phyloP scores from a whole-genome alignment of 1,140 invertebrate genomes.

The Drosophila guanche region DNA sequence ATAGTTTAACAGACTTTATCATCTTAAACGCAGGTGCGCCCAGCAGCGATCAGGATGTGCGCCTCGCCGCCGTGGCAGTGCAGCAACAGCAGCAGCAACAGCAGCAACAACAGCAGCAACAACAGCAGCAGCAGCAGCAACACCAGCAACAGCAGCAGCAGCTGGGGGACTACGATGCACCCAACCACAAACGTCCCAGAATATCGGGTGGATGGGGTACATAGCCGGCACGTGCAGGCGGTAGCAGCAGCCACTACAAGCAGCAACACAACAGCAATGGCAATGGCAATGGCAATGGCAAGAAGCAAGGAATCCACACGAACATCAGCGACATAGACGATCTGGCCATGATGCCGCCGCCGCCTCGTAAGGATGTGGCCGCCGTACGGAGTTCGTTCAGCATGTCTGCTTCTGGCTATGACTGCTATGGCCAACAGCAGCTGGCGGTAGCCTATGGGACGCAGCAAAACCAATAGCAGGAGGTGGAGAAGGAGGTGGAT shows the following conservation, averaged over 20 bases:
- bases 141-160: constrained; percentile 79
- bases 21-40: constrained; percentile 87
- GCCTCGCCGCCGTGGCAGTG: constrained; percentile 83
- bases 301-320: constrained; percentile 29
- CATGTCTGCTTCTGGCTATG: constrained; percentile 46
- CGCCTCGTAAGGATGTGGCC: constrained; percentile 58
- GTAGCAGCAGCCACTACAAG: constrained; percentile 51
- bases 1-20: constrained; percentile 82
- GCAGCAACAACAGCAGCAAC: constrained; percentile 70
- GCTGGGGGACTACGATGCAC: constrained; percentile 91
- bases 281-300: constrained; percentile 44
- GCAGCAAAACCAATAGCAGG: constrained; percentile 43
- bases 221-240: constrained; percentile 85
- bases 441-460: constrained; percentile 58
- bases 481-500: constrained; percentile 17
- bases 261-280: constrained; percentile 55
- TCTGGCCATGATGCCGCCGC: constrained; percentile 73
- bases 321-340: constrained; percentile 36
- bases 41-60: constrained; percentile 88
- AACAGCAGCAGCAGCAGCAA: constrained; percentile 70
- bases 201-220: constrained; percentile 93
- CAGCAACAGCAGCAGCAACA: constrained; percentile 70
- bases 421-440: constrained; percentile 66
- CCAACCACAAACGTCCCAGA: constrained; percentile 91
- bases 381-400: constrained; percentile 28